Base-by-base conservation (phyloP, 2,888 invertebrate genomes). In the Adineta ricciae region DNA sequence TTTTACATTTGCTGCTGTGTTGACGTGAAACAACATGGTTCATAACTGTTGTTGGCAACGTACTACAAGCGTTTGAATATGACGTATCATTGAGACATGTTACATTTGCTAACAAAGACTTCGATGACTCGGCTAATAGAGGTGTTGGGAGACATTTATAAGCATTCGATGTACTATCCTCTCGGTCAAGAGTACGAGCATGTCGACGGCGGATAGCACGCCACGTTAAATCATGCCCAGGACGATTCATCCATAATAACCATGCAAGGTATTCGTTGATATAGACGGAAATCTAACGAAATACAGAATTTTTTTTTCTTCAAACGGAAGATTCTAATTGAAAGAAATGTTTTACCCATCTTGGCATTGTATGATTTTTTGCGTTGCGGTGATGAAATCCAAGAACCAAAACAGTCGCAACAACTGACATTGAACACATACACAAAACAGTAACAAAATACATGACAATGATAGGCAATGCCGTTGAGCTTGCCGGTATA, bases 361-460 rank as follows among this genome's bases (percentile, higher is more conserved):
- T 24, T 27, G 85, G 85, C 82, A 85, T 73, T 19, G 84, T 83
- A 50, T 85, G 84, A 54, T 72, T 85, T 83, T 85, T 85, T 38
- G 83, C 85, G 64, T 85, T 85, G n/a, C 85, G 73, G 52, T 85
- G 85, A 78, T 85, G 85, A 73, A 85, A 56, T 46, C 83, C 49
- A n/a, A 85, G 54, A 19, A 85, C 85, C 50, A 78, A n/a, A 54
- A 85, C 85, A 84, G 83, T 85, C 16, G 85, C 85, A 46, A 85
- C 50, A 9, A 85, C 83, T 14, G 85, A 85, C 41, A 78, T 52
- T 32, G 84, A 49, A 41, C 83, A 83, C 24, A 85, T 84, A n/a
- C 72, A 56, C 85, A 85, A 84, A n/a, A 85, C 85, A 14, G 78
- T 73, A 9, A 78, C 64, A 84, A 85, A 85, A 85, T 85, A 85